Percentiles rank a stretch among this genome's conserved stretches.
These are phyloP conservation scores for Drosophila diplacantha DNA, from an alignment of 2,888 invertebrate species.

Conservation along the genomic window DNA sequence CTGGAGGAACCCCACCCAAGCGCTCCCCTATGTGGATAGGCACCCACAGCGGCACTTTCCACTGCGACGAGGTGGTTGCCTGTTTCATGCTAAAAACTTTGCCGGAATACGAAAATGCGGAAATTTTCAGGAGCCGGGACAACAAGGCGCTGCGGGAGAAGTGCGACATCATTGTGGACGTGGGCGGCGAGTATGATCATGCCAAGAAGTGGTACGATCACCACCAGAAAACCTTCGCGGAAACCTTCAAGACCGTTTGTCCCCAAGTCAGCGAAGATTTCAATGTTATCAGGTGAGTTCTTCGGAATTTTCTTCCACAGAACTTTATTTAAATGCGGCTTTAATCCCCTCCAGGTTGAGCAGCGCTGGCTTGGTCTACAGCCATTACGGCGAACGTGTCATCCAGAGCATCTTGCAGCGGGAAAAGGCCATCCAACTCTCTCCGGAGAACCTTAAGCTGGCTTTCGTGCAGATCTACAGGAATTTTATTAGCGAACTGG, in stretches of 20 bases:
- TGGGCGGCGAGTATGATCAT: constrained; percentile 91
- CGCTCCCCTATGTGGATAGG: constrained; percentile 65
- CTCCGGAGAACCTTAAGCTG: constrained; percentile 79
- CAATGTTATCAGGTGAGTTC: constrained; percentile 79
- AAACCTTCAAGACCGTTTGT: constrained; percentile 82
- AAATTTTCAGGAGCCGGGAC: constrained; percentile 85
- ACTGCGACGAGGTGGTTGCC: constrained; percentile 82
- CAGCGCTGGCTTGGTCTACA: constrained; percentile 95
- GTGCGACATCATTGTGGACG: constrained; percentile 97
- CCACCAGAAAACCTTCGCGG: constrained; percentile 89
- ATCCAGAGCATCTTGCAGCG: constrained; percentile 81
- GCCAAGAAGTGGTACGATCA: constrained; percentile 91
- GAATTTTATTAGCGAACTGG: constrained; percentile 93
- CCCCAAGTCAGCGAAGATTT: constrained; percentile 82
- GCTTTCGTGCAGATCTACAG: constrained; percentile 88
- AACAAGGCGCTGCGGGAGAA: constrained; percentile 81
- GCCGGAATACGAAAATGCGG: constrained; percentile 88
- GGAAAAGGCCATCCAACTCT: constrained; percentile 77
- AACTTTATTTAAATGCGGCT: neutral
- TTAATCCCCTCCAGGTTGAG: constrained; percentile 84
- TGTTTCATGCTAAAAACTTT: constrained; percentile 92
- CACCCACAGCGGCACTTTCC: constrained; percentile 75
- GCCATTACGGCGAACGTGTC: constrained; percentile 91
- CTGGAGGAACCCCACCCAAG: constrained; percentile 47
- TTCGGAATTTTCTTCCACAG: neutral